Base-by-base conservation (phyloP, 2,113 vertebrate species). In the Perognathus longimembris region DNA sequence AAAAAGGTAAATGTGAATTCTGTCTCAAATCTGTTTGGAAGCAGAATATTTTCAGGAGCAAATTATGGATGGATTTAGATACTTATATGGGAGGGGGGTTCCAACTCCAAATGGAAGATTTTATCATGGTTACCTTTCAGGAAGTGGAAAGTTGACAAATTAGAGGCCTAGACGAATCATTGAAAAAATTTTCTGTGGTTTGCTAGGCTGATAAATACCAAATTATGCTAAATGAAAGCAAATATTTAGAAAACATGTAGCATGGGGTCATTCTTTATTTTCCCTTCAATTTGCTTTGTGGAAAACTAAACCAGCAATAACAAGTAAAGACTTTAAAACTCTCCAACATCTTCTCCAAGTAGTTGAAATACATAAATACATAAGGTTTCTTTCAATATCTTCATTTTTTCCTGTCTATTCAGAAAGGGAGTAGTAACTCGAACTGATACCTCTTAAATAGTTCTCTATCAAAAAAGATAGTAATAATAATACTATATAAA, bases 171-270 rank as follows among this genome's bases (percentile, higher is more conserved):
- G 18, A 73, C 40, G 17, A 94, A 74, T 34, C 73, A 91, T 8
- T 66, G 32, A 34, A n/a, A 67, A 63, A 89, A 36, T 38, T 6
- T 7, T 40, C 38, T 34, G 83, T 76, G 67, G 24, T 89, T 82
- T n/a, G 24, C 36, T 75, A 50, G 12, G 22, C 66, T 76, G 82
- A 71, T 12, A 40, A 89, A 92, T 80, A 45, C 42, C 3, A 14
- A 86, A 42, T 40, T 61, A 92, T 21, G 78, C 21, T 64, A 85
- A 89, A 67, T 81, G 26, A 85, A 75, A 90, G 15, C 7, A 84
- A 94, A 76, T 28, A 12, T 17, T 70, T 74, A 71, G 15, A 85
- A 89, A 78, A 22, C 6, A 92, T 85, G 45, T 30, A 83, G 6
- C 34, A 63, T 38, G 6, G 7, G 63, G 18, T 34, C 34, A 75